These are phyloP conservation scores for Aphidoletes aphidimyza DNA, from an alignment of 2,888 invertebrate genomes.

Conservation along the genomic window DNA sequence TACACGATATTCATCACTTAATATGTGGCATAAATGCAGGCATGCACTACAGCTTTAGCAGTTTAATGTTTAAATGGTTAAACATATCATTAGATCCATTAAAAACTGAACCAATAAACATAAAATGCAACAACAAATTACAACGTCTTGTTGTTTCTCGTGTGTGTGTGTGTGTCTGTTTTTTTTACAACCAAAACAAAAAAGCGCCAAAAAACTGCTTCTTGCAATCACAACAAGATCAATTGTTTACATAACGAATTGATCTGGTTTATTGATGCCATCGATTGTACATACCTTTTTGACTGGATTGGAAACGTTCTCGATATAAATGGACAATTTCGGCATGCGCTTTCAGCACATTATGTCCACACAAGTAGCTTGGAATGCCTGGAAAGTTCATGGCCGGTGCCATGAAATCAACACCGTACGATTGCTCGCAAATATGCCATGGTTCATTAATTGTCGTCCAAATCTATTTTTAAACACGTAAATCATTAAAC, in stretches of 20 bases:
- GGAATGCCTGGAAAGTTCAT: constrained; percentile 72
- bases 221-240: too few relatives aligned
- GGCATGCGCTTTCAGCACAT: constrained; percentile 79
- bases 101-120: constrained; percentile 31
- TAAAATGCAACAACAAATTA: background rate
- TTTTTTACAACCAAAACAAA: too few relatives aligned
- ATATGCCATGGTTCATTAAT: constrained; percentile 77
- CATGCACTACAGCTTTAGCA: background rate
- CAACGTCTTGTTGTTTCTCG: background rate
- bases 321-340: constrained; percentile 75
- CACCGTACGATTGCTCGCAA: constrained; percentile 67
- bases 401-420: constrained; percentile 71
- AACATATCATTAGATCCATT: constrained; percentile 47
- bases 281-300: constrained; percentile 67
- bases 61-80: background rate
- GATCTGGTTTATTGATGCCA: background rate
- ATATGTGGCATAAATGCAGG: too few relatives aligned
- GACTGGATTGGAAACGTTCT: constrained; percentile 69
- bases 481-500: constrained; percentile 18
- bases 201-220: too few relatives aligned
- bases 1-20: too few relatives aligned
- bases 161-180: too few relatives aligned
- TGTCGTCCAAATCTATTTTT: constrained; percentile 74
- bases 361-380: constrained; percentile 77
- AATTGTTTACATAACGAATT: background rate